phyloP scores from a whole-genome alignment of 64 coral and sea anemone genomes.

The Dendronephthya gigantea region DNA sequence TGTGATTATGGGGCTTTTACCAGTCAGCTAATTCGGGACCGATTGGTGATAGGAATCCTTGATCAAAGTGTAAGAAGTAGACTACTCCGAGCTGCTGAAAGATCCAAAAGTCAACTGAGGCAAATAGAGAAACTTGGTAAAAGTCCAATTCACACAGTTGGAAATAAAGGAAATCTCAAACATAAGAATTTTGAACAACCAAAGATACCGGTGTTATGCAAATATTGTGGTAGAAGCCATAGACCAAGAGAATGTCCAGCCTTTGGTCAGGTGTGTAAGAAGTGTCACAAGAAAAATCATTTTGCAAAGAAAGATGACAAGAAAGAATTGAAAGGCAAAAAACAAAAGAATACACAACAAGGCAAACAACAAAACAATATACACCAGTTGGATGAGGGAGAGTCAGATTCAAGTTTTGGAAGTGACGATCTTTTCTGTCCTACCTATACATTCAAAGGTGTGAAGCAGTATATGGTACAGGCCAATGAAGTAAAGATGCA shows the following conservation, averaged over 20 bases:
- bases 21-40: background rate
- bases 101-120: background rate
- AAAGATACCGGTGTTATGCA: background rate
- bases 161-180: background rate
- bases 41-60: background rate
- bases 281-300: background rate
- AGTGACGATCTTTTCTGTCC: background rate
- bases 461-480: background rate
- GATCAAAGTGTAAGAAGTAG: background rate
- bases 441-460: background rate
- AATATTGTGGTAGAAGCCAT: background rate
- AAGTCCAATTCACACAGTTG: background rate
- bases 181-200: background rate
- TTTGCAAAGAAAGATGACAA: background rate
- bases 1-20: constrained; percentile 8
- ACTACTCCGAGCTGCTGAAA: background rate
- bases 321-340: background rate
- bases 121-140: background rate
- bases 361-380: background rate
- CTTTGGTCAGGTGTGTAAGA: background rate
- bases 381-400: background rate
- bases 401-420: background rate
- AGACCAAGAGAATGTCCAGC: background rate
- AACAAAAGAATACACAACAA: background rate
- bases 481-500: background rate